Conservation (phyloP, 1,140 invertebrate genomes). For the Watersipora subatra region DNA sequence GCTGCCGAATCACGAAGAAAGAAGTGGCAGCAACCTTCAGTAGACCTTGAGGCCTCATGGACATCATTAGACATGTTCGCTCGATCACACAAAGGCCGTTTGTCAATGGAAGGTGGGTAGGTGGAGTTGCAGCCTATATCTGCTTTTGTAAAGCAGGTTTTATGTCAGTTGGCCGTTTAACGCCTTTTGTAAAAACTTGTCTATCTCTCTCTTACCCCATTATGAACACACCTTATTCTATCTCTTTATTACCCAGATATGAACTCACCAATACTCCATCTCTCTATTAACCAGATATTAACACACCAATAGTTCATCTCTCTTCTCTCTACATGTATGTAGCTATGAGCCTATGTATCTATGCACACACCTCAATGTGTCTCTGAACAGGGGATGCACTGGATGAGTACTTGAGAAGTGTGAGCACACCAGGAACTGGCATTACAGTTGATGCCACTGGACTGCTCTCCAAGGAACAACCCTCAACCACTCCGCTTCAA, state of each 20-base stretch:
- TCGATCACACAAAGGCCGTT: conserved; percentile 29
- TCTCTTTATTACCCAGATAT: too few species aligned
- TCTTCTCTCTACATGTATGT: not conserved
- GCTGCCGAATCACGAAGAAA: conserved; percentile 18
- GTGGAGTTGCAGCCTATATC: too few species aligned
- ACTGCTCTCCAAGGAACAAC: not conserved
- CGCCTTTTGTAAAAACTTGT: too few species aligned
- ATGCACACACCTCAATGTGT: not conserved
- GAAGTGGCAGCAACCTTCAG: conserved; percentile 16
- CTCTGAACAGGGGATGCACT: conserved; percentile 22
- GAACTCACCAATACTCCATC: too few species aligned
- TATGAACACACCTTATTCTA: too few species aligned
- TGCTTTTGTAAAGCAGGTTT: too few species aligned
- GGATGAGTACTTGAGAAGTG: conserved; percentile 23
- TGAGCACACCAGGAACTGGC: conserved; percentile 11
- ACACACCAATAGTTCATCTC: too few species aligned
- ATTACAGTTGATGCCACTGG: not conserved
- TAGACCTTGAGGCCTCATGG: conserved; percentile 32
- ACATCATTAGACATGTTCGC: conserved; percentile 36
- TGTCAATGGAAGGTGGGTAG: conserved; percentile 33
- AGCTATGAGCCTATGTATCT: not conserved
- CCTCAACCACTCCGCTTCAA: not conserved
- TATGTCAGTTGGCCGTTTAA: too few species aligned
- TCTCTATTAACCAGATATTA: too few species aligned
- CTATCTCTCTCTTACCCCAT: too few species aligned